Conservation (phyloP, 2,797 vertebrate genomes). For the Enteromius paludinosus region DNA sequence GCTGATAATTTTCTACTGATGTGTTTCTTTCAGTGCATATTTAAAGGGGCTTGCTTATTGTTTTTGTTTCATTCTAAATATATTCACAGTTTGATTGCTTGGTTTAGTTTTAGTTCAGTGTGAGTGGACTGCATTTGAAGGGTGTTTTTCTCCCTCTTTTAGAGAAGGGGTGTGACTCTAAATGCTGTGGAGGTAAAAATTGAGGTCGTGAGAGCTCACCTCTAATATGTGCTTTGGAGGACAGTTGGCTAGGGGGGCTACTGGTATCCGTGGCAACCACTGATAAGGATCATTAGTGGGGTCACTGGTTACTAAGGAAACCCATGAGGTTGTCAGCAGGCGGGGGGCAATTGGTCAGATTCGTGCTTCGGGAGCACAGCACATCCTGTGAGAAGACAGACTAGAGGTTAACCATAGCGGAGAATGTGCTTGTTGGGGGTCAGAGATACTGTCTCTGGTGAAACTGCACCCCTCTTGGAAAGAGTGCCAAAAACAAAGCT, state of each 20-base stretch:
- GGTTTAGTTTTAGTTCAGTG: background rate
- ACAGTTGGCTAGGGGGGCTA: constrained; percentile 53
- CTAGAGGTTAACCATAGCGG: constrained; percentile 25
- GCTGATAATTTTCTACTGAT: background rate
- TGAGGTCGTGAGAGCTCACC: constrained; percentile 60
- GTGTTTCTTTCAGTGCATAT: background rate
- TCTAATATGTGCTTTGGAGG: constrained; percentile 60
- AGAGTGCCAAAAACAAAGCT: constrained; percentile 37
- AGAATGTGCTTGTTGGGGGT: constrained; percentile 32
- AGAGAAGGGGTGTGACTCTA: constrained; percentile 23
- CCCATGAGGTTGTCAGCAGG: constrained; percentile 53
- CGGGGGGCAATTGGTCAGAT: constrained; percentile 45
- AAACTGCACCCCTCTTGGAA: constrained; percentile 23
- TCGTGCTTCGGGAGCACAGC: constrained; percentile 37
- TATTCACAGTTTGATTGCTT: background rate
- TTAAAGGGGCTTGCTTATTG: background rate
- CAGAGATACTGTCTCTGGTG: constrained; percentile 40
- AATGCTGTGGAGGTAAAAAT: constrained; percentile 49
- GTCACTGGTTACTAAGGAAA: constrained; percentile 61
- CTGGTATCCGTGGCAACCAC: constrained; percentile 63
- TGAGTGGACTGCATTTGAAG: constrained; percentile 13
- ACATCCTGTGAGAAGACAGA: constrained; percentile 26
- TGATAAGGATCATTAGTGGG: constrained; percentile 65
- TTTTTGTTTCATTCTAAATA: background rate
- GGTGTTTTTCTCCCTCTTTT: constrained; percentile 21